Conservation (phyloP, 2,888 invertebrate species). For the Andrena bucephala region DNA sequence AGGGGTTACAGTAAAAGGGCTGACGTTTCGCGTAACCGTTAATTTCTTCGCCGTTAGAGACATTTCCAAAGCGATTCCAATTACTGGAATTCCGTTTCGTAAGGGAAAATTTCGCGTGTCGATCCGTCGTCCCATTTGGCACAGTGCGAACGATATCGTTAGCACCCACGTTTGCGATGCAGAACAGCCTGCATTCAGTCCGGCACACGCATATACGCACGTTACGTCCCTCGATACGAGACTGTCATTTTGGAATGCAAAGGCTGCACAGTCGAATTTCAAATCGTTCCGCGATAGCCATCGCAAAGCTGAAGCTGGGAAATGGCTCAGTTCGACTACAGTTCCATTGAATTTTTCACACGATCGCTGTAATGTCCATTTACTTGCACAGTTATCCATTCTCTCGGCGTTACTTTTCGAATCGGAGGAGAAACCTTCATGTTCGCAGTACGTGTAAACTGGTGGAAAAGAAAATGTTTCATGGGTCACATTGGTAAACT, state of each 20-base stretch:
- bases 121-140: conserved; percentile 42
- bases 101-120: conserved; percentile 40
- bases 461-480: no score
- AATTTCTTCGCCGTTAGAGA: conserved; percentile 2
- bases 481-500: no score
- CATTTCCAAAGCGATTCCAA: conserved; percentile 29
- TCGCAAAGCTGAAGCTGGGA: neutral
- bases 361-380: no score
- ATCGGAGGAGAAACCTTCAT: no score
- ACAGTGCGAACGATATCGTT: conserved; percentile 52
- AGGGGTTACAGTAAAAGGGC: neutral
- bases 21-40: conserved; percentile 4
- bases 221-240: conserved; percentile 17
- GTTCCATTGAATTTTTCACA: neutral
- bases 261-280: conserved; percentile 20
- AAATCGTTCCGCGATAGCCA: conserved; percentile 9
- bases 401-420: no score
- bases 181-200: conserved; percentile 32
- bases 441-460: no score
- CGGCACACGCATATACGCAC: conserved; percentile 14
- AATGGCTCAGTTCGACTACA: neutral
- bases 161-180: conserved; percentile 35
- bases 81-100: conserved; percentile 42
- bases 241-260: conserved; percentile 5
- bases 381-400: no score